Percentiles rank a stretch among this genome's conserved stretches.
Evolutionary conservation across 2,888 invertebrate genomes (phyloP).

Genomic region (Alviniconcha strummeri): DNA sequence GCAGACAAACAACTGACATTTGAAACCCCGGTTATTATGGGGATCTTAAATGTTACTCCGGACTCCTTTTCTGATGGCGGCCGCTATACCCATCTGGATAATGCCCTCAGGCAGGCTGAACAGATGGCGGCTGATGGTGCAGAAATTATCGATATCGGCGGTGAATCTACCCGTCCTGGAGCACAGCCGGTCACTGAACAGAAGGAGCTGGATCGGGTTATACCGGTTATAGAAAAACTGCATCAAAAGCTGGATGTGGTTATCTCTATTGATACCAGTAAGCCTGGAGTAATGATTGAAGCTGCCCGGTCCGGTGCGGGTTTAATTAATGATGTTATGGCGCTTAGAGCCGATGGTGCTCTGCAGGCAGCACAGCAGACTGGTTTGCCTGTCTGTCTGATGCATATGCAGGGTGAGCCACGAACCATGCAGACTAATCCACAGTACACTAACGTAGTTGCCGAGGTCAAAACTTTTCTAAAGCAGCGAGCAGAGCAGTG

Average conservation of each 20-base stretch:
- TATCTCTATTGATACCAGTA: constrained; percentile 8
- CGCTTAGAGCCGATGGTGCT: too few species aligned
- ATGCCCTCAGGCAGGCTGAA: not conserved
- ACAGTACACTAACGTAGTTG: too few species aligned
- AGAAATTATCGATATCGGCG: constrained; percentile 6
- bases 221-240: not conserved
- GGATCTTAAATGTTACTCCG: constrained; percentile 12
- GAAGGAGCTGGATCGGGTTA: not conserved
- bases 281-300: too few species aligned
- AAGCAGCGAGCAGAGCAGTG: too few species aligned
- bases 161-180: not conserved
- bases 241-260: not conserved
- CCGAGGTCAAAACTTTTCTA: too few species aligned
- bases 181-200: not conserved
- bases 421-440: too few species aligned
- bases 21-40: constrained; percentile 1
- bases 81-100: not conserved
- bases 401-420: too few species aligned
- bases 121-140: not conserved
- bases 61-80: constrained; percentile 17
- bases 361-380: too few species aligned
- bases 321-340: too few species aligned
- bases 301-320: too few species aligned
- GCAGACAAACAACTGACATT: too few species aligned
- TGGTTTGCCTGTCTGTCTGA: too few species aligned